Base-by-base conservation (phyloP, 2,113 vertebrate genomes). In the Mobula hypostoma region DNA sequence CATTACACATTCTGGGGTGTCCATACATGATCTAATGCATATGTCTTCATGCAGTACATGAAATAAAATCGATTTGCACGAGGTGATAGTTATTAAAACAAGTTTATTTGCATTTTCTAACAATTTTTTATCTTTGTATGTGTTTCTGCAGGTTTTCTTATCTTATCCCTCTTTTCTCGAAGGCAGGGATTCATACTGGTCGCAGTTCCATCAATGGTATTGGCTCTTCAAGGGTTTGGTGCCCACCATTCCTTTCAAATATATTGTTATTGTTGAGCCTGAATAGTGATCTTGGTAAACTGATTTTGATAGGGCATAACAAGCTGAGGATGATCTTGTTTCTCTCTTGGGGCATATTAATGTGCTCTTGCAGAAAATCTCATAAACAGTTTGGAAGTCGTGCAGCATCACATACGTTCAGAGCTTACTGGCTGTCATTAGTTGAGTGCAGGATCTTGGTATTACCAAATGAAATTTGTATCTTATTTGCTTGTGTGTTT, bases 131-230 rank as follows among this genome's bases (percentile, higher is more conserved):
- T 90, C 85, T 90, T 90, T 90, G 85, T 90, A 66, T 88, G 61
- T 90, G 85, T 90, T 90, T 90, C 61, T 32, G 61, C 85, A 90
- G 85, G 85, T 90, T 68, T 90, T 90, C 85, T 90, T 68, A 66
- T 66, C 85, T 90, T 66, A 63, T n/a, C 85, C 85, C n/a, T 63
- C 56, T 87, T 36, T 90, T 90, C 58, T n/a, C 63, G 85, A 63
- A 90, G 82, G 12, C 61, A 90, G 85, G 61, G 85, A 90, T 68
- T 90, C 85, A 63, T 66, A n/a, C n/a, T 90, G 85, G n/a, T 14
- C 21, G 61, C 63, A 90, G 63, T 90, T 90, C 63, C 85, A 36
- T 90, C 85, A 90, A 63, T 85, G 85, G 61, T 88, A 32, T 61
- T 90, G 61, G n/a, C n/a, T 90, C 61, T 32, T 17, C 85, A 68